phyloP scores from a whole-genome alignment of 1,140 invertebrate species.

The Charaxes varanes region DNA sequence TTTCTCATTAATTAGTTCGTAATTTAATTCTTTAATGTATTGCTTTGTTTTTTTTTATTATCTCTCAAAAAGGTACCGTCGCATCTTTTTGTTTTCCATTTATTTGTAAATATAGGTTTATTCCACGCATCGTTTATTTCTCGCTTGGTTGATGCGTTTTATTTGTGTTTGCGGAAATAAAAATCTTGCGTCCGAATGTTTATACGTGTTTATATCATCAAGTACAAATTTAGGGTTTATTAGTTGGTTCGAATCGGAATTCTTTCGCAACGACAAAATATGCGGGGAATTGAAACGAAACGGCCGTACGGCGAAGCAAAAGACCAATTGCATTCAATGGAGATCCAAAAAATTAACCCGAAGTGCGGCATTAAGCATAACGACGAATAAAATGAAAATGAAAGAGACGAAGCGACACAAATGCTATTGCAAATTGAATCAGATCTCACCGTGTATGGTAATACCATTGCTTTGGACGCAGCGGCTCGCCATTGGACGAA shows the following conservation, averaged over 20 bases:
- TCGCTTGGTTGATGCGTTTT: constrained; percentile 25
- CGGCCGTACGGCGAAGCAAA: too few species aligned
- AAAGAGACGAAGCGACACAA: constrained; percentile 25
- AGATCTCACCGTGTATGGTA: constrained; percentile 29
- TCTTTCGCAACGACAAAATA: too few species aligned
- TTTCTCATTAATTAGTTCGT: constrained; percentile 61
- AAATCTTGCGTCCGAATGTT: constrained; percentile 45
- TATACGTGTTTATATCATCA: constrained; percentile 46
- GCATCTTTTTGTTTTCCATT: constrained; percentile 29
- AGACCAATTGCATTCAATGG: not conserved
- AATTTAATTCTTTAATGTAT: constrained; percentile 54
- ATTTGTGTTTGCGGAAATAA: constrained; percentile 36
- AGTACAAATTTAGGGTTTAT: constrained; percentile 60
- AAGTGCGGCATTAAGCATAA: constrained; percentile 4
- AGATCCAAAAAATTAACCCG: constrained; percentile 4
- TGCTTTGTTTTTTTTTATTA: constrained; percentile 35
- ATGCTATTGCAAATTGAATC: constrained; percentile 38
- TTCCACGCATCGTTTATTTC: constrained; percentile 14
- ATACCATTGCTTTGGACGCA: constrained; percentile 24
- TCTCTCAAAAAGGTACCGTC: constrained; percentile 15
- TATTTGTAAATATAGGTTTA: constrained; percentile 38
- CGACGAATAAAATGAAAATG: constrained; percentile 16
- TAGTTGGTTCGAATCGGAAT: constrained; percentile 33
- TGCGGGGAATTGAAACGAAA: too few species aligned
- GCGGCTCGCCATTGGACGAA: constrained; percentile 3